Conservation (phyloP, 2,888 invertebrate genomes). For the Odontocolon sp. region DNA sequence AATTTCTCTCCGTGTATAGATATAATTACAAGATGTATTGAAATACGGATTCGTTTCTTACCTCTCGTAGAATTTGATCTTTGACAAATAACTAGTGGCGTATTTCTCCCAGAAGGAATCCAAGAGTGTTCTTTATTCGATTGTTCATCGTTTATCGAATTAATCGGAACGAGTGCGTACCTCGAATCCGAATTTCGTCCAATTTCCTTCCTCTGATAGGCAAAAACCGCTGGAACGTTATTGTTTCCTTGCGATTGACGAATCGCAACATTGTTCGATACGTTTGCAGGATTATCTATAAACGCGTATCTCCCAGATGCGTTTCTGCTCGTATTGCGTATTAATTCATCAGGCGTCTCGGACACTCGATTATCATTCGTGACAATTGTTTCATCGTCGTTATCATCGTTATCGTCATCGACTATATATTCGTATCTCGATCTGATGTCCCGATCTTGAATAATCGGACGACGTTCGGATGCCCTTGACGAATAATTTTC, state of each 20-base stretch:
- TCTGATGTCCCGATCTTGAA: slow-evolving; percentile 53
- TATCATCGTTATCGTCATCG: slow-evolving; percentile 60
- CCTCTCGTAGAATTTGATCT: slow-evolving; percentile 55
- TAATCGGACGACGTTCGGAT: slow-evolving; percentile 37
- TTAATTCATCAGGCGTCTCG: slow-evolving; percentile 16
- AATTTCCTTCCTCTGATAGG: slow-evolving; percentile 43
- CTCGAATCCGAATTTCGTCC: slow-evolving; percentile 19
- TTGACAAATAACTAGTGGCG: slow-evolving; percentile 25
- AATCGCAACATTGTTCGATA: background rate
- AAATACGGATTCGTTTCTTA: background rate
- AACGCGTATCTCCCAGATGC: slow-evolving; percentile 67
- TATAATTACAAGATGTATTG: background rate
- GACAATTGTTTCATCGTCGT: slow-evolving; percentile 1
- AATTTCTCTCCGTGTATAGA: too few species aligned
- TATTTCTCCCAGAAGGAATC: slow-evolving; percentile 20
- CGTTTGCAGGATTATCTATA: slow-evolving; percentile 7
- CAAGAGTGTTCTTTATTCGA: slow-evolving; percentile 29
- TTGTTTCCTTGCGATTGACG: slow-evolving; percentile 31
- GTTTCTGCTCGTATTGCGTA: slow-evolving; percentile 64
- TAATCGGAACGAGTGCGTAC: slow-evolving; percentile 48
- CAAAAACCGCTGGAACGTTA: slow-evolving; percentile 48
- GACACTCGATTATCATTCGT: background rate
- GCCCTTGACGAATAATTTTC: slow-evolving; percentile 26
- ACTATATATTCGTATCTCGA: slow-evolving; percentile 77
- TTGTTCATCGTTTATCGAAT: slow-evolving; percentile 22